Base-by-base conservation (phyloP, 2,888 invertebrate genomes). In the Luperina nickerlii region DNA sequence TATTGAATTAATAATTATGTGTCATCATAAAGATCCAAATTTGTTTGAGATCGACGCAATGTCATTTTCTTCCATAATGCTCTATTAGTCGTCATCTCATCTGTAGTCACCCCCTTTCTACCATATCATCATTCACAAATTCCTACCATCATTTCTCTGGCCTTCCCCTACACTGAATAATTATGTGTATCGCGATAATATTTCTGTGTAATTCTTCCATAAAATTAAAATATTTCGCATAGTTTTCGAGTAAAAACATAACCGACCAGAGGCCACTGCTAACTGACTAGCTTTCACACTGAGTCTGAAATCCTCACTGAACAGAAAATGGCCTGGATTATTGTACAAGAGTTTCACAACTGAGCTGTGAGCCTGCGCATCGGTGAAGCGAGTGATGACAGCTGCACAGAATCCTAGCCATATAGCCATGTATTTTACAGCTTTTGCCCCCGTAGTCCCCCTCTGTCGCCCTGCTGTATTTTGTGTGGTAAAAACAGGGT, bases 301-400 rank as follows among this genome's bases (percentile, higher is more conserved):
- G 42, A 42, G 42, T 42, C 5, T 45, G 0, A 68, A 45, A 80
- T 54, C 65, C 38, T 7, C 8, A 67, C 24, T 77, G 66, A 73
- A 68, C 74, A 73, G 63, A 57, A 71, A 54, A 67, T 78, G 51
- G 45, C 48, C 45, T 18, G 57, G 72, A 81, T 77, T 81, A 73
- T 54, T 65, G 74, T 11, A 54, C 13, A 24, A 74, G 38, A 27
- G 48, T 81, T 74, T 73, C 70, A 65, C 73, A 51, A 32, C 32
- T 45, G 38, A 63, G 54, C 62, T 68, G 66, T 32, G 42, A 69
- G 57, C 45, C 57, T 38, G 24, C 68, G 24, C 8, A 9, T 42
- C 62, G 32, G 27, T 69, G 42, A 45, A 65, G 51, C 27, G 54
- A 8, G n/a, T 60, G 68, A 73, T 51, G 76, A 66, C 65, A 74